Conservation (phyloP, 2,797 vertebrate species). For the Chloroceryle inda region DNA sequence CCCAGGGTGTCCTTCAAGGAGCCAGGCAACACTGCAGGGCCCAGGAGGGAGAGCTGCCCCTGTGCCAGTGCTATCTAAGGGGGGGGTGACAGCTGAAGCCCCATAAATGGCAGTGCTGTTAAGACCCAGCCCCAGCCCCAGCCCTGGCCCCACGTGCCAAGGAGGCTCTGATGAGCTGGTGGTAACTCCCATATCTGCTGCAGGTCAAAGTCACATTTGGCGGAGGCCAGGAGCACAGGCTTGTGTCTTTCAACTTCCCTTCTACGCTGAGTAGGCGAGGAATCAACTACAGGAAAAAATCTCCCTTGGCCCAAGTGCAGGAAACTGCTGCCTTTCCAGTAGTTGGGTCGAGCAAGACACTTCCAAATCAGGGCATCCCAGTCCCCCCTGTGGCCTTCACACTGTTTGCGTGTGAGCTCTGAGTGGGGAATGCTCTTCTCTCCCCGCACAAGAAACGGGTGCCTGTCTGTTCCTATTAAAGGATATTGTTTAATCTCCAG, state of each 20-base stretch:
- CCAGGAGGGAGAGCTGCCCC: not conserved
- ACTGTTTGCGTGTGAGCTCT: not conserved
- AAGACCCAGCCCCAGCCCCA: not conserved
- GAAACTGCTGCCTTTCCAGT: not conserved
- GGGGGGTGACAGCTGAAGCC: not conserved
- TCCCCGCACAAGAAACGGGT: rapidly evolving
- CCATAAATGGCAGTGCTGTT: not conserved
- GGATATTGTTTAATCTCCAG: not conserved
- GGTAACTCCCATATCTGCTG: not conserved
- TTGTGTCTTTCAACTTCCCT: not conserved
- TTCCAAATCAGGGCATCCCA: slow-evolving; percentile 59
- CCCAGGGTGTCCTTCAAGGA: not conserved
- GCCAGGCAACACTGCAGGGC: rapidly evolving
- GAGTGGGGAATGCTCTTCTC: not conserved
- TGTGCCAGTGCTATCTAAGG: not conserved
- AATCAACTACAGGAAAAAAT: not conserved
- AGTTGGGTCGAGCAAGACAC: not conserved
- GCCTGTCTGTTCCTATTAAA: slow-evolving; percentile 31
- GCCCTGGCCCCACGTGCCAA: not conserved
- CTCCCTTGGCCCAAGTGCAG: not conserved
- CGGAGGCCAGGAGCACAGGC: rapidly evolving
- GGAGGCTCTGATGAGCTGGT: not conserved
- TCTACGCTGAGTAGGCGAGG: not conserved
- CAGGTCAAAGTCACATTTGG: not conserved
- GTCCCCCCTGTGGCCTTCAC: rapidly evolving